phyloP scores from a whole-genome alignment of 1,140 invertebrate genomes.

The Antheraea mylitta region DNA sequence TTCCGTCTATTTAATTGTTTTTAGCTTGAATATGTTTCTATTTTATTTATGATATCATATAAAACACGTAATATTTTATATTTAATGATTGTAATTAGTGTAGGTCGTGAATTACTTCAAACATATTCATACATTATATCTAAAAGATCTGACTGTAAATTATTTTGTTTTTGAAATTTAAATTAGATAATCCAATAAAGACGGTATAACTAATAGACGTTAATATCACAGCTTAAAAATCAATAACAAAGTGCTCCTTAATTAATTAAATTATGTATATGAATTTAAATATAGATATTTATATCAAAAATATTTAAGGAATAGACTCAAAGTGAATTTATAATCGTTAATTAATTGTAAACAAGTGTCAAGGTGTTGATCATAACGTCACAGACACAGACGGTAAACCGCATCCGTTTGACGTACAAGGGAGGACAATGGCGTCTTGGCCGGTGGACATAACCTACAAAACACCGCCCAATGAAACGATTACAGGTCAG shows the following conservation, averaged over 20 bases:
- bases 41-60: background rate
- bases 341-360: conserved; percentile 1
- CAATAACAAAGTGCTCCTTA: background rate
- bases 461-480: background rate
- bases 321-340: background rate
- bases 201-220: too few relatives aligned
- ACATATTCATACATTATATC: too few relatives aligned
- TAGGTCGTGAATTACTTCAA: too few relatives aligned
- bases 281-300: background rate
- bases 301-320: background rate
- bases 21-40: conserved; percentile 3
- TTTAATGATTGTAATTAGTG: too few relatives aligned
- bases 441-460: background rate
- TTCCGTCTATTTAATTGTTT: background rate
- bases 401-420: background rate
- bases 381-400: background rate
- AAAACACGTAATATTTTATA: background rate
- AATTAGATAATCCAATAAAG: too few relatives aligned
- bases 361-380: background rate
- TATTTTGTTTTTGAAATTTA: too few relatives aligned
- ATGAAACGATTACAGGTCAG: background rate
- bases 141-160: too few relatives aligned
- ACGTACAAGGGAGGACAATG: background rate
- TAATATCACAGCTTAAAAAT: too few relatives aligned
- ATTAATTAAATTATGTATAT: background rate